phyloP scores from a whole-genome alignment of 2,113 vertebrate species.

The Eidolon helvum region DNA sequence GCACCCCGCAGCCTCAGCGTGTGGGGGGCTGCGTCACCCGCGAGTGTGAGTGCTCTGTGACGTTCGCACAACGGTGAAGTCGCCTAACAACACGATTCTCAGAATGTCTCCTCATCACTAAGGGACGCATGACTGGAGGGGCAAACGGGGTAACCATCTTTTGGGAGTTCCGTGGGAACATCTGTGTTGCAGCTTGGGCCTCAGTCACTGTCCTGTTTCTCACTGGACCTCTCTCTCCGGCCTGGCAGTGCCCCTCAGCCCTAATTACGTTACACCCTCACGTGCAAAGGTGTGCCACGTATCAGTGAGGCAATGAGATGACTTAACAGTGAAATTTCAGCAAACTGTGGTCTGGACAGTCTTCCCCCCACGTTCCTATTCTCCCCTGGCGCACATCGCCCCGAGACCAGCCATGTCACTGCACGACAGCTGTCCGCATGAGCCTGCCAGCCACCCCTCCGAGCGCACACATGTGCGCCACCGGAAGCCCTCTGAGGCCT shows the following conservation, averaged over 20 bases:
- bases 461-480: neutral
- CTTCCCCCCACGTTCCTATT: neutral
- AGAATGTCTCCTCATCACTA: neutral
- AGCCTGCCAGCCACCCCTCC: neutral
- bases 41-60: neutral
- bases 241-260: neutral
- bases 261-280: neutral
- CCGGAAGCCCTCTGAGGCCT: neutral
- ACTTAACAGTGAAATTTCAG: conserved; percentile 23
- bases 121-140: neutral
- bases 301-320: neutral
- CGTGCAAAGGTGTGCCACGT: neutral
- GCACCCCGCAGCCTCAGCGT: neutral
- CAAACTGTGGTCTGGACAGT: neutral
- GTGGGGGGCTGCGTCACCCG: neutral
- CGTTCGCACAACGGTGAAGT: neutral
- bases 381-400: neutral
- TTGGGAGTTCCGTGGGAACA: neutral
- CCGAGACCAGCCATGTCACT: neutral
- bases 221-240: neutral
- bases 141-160: neutral
- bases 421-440: neutral
- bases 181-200: neutral
- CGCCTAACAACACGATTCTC: neutral
- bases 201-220: neutral